Conservation (phyloP, 1,140 invertebrate genomes). For the Hylaeus anthracinus region DNA sequence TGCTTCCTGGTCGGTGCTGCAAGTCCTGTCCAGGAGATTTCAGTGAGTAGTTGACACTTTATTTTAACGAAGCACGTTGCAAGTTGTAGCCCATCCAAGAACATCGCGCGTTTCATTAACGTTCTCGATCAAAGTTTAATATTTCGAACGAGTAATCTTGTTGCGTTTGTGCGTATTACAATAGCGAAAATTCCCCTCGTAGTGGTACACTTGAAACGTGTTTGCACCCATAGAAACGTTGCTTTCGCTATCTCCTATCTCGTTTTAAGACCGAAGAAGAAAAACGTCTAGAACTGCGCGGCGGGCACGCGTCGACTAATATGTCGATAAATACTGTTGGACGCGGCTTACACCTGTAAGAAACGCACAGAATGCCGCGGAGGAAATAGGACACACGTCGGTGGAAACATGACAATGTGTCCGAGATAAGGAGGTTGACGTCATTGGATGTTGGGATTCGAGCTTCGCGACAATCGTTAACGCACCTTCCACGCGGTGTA, state of each 20-base stretch:
- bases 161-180: too few relatives aligned
- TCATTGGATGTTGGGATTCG: background rate
- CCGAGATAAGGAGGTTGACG: slow-evolving; percentile 11
- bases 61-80: too few relatives aligned
- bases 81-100: too few relatives aligned
- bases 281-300: background rate
- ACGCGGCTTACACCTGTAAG: slow-evolving; percentile 5
- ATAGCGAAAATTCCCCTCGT: too few relatives aligned
- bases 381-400: slow-evolving; percentile 3
- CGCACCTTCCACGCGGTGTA: background rate
- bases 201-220: too few relatives aligned
- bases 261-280: background rate
- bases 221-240: background rate
- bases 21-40: slow-evolving; percentile 92
- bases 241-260: background rate
- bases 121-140: too few relatives aligned
- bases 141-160: too few relatives aligned
- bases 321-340: background rate
- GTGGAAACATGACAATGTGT: slow-evolving; percentile 21
- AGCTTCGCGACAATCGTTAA: background rate
- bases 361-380: background rate
- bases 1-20: slow-evolving; percentile 92
- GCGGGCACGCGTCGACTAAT: background rate
- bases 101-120: too few relatives aligned
- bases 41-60: slow-evolving; percentile 83